Percentiles rank a stretch among this genome's conserved stretches.
phyloP scores from a whole-genome alignment of 1,140 invertebrate species.

The Physella acuta region DNA sequence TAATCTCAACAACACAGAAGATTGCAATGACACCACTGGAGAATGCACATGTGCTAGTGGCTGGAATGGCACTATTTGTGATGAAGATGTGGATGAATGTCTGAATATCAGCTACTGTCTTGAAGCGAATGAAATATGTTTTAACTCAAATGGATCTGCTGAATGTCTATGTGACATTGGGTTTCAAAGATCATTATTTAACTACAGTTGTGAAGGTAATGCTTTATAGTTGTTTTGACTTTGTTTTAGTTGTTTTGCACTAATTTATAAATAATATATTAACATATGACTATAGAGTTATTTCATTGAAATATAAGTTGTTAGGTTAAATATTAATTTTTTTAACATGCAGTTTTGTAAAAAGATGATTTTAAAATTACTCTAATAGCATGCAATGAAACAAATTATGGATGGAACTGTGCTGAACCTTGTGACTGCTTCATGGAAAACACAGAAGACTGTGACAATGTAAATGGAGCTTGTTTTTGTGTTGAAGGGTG shows the following conservation, averaged over 20 bases:
- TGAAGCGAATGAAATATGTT: constrained; percentile 68
- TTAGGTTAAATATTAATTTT: neutral
- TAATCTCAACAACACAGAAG: constrained; percentile 7
- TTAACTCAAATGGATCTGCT: constrained; percentile 63
- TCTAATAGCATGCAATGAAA: neutral
- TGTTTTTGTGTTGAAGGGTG: constrained; percentile 25
- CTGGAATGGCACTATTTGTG: constrained; percentile 28
- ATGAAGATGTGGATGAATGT: constrained; percentile 34
- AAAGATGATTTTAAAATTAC: neutral
- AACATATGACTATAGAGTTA: neutral
- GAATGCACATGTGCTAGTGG: constrained; percentile 26
- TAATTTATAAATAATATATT: neutral
- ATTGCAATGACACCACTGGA: constrained; percentile 23
- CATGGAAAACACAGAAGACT: neutral
- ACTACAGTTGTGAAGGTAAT: constrained; percentile 13
- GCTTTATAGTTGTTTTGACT: no score
- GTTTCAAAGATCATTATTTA: neutral
- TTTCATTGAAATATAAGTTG: neutral
- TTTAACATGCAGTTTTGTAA: neutral
- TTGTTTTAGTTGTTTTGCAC: no score
- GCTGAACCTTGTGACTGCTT: constrained; percentile 15
- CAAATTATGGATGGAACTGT: constrained; percentile 17
- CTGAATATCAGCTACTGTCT: constrained; percentile 73
- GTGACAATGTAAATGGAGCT: constrained; percentile 8
- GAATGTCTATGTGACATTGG: constrained; percentile 5